These are phyloP conservation scores for Serrognathus titanus DNA, from an alignment of 2,888 invertebrate species.

Conservation along the genomic window DNA sequence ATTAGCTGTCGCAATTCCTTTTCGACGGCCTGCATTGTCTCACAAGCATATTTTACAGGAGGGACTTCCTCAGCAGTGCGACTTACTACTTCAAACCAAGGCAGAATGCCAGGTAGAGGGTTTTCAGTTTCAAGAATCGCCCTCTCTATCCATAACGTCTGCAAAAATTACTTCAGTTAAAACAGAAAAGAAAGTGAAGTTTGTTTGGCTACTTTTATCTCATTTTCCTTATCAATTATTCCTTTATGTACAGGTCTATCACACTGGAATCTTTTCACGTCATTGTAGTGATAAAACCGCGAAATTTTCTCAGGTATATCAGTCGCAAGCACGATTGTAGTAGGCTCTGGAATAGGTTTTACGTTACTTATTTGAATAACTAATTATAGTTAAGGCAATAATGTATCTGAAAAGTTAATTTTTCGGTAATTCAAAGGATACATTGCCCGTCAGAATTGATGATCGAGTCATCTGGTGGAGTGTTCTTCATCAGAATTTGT, in stretches of 20 bases:
- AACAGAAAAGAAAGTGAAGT: neutral
- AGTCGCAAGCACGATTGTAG: constrained; percentile 47
- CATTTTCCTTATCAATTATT: constrained; percentile 88
- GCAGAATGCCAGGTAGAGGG: constrained; percentile 83
- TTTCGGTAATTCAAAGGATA: constrained; percentile 48
- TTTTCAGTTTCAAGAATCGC: constrained; percentile 80
- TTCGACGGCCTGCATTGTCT: constrained; percentile 89
- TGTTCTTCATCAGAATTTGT: constrained; percentile 89
- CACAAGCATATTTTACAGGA: constrained; percentile 84
- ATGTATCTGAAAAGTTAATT: neutral
- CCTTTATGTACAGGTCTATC: constrained; percentile 89
- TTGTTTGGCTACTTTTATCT: constrained; percentile 68
- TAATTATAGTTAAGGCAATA: constrained; percentile 34
- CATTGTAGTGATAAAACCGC: constrained; percentile 87
- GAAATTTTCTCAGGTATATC: constrained; percentile 84
- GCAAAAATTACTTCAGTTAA: constrained; percentile 17
- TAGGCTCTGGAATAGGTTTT: constrained; percentile 77
- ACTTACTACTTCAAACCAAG: constrained; percentile 89
- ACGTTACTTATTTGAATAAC: constrained; percentile 94
- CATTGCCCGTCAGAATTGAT: constrained; percentile 84
- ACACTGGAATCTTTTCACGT: constrained; percentile 85
- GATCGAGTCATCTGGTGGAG: constrained; percentile 84
- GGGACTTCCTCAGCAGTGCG: constrained; percentile 72
- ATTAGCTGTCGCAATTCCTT: constrained; percentile 79
- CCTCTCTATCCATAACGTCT: constrained; percentile 91